phyloP scores from a whole-genome alignment of 53 echinoderm and acorn worm species.

The Henricia sp. region DNA sequence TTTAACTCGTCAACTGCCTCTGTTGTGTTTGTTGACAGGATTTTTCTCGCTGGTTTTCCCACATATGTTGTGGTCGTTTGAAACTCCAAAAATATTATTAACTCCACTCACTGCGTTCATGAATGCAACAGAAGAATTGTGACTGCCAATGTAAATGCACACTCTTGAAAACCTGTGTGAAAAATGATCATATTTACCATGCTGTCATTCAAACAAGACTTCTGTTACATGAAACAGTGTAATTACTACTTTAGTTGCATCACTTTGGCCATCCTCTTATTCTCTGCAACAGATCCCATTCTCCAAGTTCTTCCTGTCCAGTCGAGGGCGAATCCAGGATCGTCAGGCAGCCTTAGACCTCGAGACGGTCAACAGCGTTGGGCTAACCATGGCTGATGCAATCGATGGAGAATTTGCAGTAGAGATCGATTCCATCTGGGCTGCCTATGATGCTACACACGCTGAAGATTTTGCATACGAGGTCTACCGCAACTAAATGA shows the following conservation, averaged over 20 bases:
- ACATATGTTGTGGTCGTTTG: no score
- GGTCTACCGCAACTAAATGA: conserved; percentile 47
- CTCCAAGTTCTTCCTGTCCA: conserved; percentile 97
- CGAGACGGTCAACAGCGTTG: conserved; percentile 78
- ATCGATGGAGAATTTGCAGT: conserved; percentile 91
- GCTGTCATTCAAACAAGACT: no score
- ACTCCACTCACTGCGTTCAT: neutral
- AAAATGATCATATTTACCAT: no score
- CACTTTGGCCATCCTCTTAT: neutral
- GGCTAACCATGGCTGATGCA: conserved; percentile 89
- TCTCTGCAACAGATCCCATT: conserved; percentile 80
- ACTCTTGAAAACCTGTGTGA: no score
- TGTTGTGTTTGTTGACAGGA: no score
- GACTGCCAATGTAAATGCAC: neutral
- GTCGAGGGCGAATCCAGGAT: conserved; percentile 89
- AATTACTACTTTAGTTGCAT: no score
- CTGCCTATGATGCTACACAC: conserved; percentile 85
- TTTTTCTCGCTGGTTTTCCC: no score
- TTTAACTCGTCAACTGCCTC: no score
- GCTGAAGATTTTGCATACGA: conserved; percentile 97
- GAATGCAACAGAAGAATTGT: neutral
- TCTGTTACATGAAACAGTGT: no score
- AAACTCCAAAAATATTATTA: no score
- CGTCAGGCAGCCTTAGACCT: conserved; percentile 76
- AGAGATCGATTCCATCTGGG: conserved; percentile 85